Conservation (phyloP, 2,113 vertebrate genomes). For the Cochlearius cochlearius region DNA sequence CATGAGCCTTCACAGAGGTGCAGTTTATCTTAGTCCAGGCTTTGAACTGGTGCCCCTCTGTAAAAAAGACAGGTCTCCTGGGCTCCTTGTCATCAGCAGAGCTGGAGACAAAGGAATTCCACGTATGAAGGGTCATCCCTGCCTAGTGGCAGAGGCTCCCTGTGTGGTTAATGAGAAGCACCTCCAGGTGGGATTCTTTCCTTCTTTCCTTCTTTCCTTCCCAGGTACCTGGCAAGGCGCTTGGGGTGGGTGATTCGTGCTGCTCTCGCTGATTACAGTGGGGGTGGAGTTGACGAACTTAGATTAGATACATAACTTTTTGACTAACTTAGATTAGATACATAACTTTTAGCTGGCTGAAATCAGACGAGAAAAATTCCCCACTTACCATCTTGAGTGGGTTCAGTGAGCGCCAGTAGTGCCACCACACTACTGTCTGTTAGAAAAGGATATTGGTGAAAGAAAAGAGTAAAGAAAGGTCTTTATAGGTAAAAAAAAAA, state of each 20-base stretch:
- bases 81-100: background rate
- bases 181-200: background rate
- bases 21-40: background rate
- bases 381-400: background rate
- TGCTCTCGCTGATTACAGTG: background rate
- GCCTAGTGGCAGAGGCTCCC: background rate
- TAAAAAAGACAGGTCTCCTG: background rate
- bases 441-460: background rate
- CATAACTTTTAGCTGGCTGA: background rate
- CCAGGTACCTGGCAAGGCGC: background rate
- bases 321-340: background rate
- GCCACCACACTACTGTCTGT: background rate
- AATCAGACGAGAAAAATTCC: background rate
- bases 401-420: background rate
- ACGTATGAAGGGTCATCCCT: background rate
- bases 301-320: background rate
- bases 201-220: background rate
- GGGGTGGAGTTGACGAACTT: background rate
- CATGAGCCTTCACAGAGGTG: background rate
- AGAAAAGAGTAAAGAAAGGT: background rate
- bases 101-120: background rate
- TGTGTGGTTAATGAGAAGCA: background rate
- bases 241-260: background rate
- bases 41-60: background rate
- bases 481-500: background rate